Evolutionary conservation across 2,113 vertebrate species (phyloP), one percentile per base, ranked within the genome.

Genomic region (Hirundichthys speculiger): DNA sequence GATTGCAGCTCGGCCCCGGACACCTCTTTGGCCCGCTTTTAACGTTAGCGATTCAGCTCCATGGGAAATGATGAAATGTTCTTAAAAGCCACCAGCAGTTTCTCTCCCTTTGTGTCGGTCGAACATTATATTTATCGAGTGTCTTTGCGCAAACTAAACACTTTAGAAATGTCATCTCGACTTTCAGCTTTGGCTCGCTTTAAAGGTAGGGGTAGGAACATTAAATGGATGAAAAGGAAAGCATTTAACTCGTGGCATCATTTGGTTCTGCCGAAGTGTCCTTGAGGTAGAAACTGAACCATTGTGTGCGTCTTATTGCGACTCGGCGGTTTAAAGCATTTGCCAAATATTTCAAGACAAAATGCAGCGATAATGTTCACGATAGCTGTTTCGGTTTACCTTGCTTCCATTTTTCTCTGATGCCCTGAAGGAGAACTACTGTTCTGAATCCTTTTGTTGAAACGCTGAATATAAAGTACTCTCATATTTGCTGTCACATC

Each of bases 1-100:
- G 75, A 88, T 88, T 75, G 79, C 78, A 67, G 48, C 69, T 12
- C 15, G 22, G 41, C 68, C 72, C 79, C 51, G 71, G 83, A 85
- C 77, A 77, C 70, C 75, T 83, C 69, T 80, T 64, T 86, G 79
- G 77, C 72, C 13, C 10, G 18, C 4, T 69, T 82, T 53, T 65
- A 45, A 49, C 60, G 59, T 60, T 75, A 69, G 51, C 30, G 51
- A 58, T 77, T 62, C 71, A 34, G 22, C 45, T 41, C 12, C 4
- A 40, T 53, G 16, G 63, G 43, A 65, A 54, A 34, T 53, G 22
- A 21, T 58, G 12, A 57, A 61, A 48, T 15, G 19, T 19, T 34
- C 51, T 12, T 63, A 57, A 66, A 68, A 69, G 45, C 53, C 22
- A 47, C 42, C 16, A 10, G 20, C 24, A 13, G 6, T 21, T 70